Base-by-base conservation (phyloP, 2,888 invertebrate genomes). In the Andrena bicolor region DNA sequence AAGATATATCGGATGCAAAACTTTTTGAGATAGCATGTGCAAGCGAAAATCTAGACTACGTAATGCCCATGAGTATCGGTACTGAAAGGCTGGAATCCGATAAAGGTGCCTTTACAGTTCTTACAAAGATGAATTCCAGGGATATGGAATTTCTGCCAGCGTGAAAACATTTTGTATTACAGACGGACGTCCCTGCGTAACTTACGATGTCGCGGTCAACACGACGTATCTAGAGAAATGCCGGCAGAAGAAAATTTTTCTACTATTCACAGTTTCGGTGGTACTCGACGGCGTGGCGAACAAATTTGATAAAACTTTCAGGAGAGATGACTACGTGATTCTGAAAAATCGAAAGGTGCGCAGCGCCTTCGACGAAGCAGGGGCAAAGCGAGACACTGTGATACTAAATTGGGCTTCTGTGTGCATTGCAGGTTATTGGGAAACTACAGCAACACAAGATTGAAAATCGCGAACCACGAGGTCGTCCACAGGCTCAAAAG, bases 11-110 rank as follows among this genome's bases (percentile, higher is more conserved):
- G 1, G 95, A 95, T 10, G 95, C 95, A 74, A 65, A 90, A 71
- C 85, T 93, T 35, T 6, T 86, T 0, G 26, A 87, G 48, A 66
- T 90, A 4, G 35, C 91, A 13, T 96, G 16, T 16, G 13, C 96
- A 92, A 96, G 96, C 73, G 97, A 97, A 89, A 95, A 96, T 74
- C 96, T 97, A 0, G 95, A 96, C 3, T 98, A 96, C 93, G 95
- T 97, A 82, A 96, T 99, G 61, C 98, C 98, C 0, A 97, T 99
- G 97, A 98, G 98, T 92, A 97, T 99, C 84, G 98, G 98, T 0
- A 97, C 97, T 91, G 96, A 97, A 4, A 96, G 97, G 87, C 95
- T 95, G 6, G 98, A 98, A 90, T 94, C 94, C 28, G 98, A 98
- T 92, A 98, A 97, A 93, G 95, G 95, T 95, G 87, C 86, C 8